Percentiles rank a stretch among this genome's conserved stretches.
Evolutionary conservation across 2,888 invertebrate species (phyloP).

Genomic region (Philereme vetulata): DNA sequence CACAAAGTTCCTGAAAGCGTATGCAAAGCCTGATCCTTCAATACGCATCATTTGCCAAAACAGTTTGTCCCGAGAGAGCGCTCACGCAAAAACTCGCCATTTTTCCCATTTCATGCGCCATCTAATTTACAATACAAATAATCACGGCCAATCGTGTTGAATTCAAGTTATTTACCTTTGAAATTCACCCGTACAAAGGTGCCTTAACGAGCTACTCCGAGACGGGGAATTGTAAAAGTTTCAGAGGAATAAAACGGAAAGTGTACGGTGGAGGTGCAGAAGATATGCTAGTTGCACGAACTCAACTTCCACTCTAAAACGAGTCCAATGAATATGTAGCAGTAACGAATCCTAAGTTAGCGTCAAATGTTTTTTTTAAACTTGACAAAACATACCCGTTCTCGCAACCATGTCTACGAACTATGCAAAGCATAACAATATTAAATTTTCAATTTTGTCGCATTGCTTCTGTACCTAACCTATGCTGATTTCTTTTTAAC

Average conservation of each 20-base stretch:
- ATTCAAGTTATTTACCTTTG: conserved; percentile 62
- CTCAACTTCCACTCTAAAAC: conserved; percentile 2
- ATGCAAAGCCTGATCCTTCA: conserved; percentile 13
- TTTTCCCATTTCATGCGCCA: conserved; percentile 39
- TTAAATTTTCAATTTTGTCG: too few relatives aligned
- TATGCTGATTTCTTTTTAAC: too few relatives aligned
- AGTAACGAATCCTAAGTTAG: too few relatives aligned
- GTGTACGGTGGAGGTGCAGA: conserved; percentile 41
- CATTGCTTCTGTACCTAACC: too few relatives aligned
- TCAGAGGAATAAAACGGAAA: conserved; percentile 52
- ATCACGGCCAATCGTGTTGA: conserved; percentile 59
- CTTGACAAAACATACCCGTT: too few relatives aligned
- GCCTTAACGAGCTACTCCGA: conserved; percentile 61
- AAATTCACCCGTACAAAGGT: conserved; percentile 62
- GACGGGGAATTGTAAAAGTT: conserved; percentile 58
- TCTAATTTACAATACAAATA: conserved; percentile 69
- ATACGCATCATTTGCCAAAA: conserved; percentile 32
- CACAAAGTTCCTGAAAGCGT: conserved; percentile 1
- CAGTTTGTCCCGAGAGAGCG: conserved; percentile 31
- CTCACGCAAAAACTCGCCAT: conserved; percentile 31
- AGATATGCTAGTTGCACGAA: conserved; percentile 1
- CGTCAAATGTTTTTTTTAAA: too few relatives aligned
- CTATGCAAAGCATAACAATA: too few relatives aligned
- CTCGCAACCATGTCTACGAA: too few relatives aligned
- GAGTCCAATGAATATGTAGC: too few relatives aligned